A percentile compares a stretch with the other conserved stretches of the same genome.
phyloP scores from a whole-genome alignment of 2,797 vertebrate species.

The Anabas testudineus region DNA sequence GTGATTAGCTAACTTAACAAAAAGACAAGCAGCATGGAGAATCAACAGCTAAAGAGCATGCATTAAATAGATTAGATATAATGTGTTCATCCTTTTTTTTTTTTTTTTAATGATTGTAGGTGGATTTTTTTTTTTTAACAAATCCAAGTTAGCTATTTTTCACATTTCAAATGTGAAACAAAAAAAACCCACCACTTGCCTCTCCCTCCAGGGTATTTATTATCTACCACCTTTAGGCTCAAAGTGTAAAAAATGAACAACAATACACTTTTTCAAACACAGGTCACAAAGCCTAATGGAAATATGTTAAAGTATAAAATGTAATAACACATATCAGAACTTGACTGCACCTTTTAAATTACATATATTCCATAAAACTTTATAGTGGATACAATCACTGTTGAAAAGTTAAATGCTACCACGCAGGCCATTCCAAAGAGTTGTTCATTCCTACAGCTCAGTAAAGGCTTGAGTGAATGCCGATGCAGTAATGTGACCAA shows the following conservation, averaged over 20 bases:
- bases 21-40: slow-evolving; percentile 8
- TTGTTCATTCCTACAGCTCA: slow-evolving; percentile 4
- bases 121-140: not conserved
- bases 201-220: not conserved
- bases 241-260: not conserved
- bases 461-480: slow-evolving; percentile 29
- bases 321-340: not conserved
- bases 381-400: slow-evolving; percentile 2
- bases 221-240: not conserved
- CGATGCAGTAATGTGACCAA: slow-evolving; percentile 39
- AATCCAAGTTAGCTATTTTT: not conserved
- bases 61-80: not conserved
- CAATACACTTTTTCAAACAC: not conserved
- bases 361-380: too few species aligned
- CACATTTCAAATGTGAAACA: too few species aligned
- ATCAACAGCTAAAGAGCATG: not conserved
- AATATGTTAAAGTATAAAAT: not conserved
- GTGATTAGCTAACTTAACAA: slow-evolving; percentile 12
- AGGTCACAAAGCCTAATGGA: not conserved
- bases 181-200: too few species aligned
- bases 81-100: not conserved
- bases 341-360: not conserved
- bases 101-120: not conserved
- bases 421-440: not conserved
- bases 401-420: not conserved